Evolutionary conservation across 2,888 invertebrate species (phyloP).

Genomic region (Nomada ruficornis): DNA sequence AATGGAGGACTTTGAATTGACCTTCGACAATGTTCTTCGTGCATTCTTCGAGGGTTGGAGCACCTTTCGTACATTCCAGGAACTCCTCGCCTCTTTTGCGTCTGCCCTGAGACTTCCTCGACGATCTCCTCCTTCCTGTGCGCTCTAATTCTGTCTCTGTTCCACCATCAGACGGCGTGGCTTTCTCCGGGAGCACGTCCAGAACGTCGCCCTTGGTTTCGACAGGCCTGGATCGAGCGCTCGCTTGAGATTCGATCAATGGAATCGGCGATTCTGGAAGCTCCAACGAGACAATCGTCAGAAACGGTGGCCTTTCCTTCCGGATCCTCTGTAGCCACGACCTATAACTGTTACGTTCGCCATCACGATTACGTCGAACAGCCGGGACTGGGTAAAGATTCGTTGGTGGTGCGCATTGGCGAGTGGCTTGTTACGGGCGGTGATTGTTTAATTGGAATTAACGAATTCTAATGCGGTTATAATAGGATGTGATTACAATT

Average conservation of each 20-base stretch:
- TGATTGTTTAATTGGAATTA: background rate
- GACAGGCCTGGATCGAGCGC: slow-evolving; percentile 67
- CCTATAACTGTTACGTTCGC: slow-evolving; percentile 72
- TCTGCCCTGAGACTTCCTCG: slow-evolving; percentile 54
- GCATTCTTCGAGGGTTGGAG: slow-evolving; percentile 74
- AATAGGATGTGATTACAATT: no score
- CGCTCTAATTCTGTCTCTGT: slow-evolving; percentile 53
- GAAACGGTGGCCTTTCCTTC: slow-evolving; percentile 77
- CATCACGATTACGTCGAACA: slow-evolving; percentile 13
- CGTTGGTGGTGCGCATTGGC: background rate
- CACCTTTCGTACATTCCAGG: slow-evolving; percentile 69
- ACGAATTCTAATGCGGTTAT: background rate
- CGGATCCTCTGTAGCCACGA: slow-evolving; percentile 77
- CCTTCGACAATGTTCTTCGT: slow-evolving; percentile 76
- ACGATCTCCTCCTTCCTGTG: slow-evolving; percentile 51
- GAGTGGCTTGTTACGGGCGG: background rate
- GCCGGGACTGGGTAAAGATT: slow-evolving; percentile 4
- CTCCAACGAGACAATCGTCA: slow-evolving; percentile 80
- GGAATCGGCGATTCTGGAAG: slow-evolving; percentile 81
- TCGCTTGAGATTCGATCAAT: slow-evolving; percentile 78
- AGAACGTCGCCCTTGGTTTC: slow-evolving; percentile 73
- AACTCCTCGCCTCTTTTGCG: slow-evolving; percentile 61
- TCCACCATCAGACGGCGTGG: slow-evolving; percentile 64
- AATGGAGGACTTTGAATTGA: slow-evolving; percentile 54
- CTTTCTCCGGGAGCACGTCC: slow-evolving; percentile 75